Conservation (phyloP, 2,797 vertebrate genomes). For the Tokudaia tokunoshimensis region DNA sequence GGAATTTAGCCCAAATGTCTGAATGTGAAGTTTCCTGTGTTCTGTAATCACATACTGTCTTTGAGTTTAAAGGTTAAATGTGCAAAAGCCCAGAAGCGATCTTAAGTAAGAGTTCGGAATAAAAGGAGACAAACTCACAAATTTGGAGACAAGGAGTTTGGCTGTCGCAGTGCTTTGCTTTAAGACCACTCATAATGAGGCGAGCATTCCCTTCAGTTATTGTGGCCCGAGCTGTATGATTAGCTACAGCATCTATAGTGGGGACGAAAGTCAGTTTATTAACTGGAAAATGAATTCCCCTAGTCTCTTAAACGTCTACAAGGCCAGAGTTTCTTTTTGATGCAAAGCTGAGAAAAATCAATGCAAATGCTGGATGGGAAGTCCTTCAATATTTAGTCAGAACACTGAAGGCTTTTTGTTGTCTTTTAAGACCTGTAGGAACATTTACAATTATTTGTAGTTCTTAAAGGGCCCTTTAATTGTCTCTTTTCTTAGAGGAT, state of each 20-base stretch:
- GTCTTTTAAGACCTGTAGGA: constrained; percentile 47
- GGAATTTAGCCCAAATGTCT: constrained; percentile 80
- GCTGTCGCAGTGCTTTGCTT: constrained; percentile 55
- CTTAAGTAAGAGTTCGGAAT: constrained; percentile 79
- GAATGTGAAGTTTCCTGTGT: constrained; percentile 82
- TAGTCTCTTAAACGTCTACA: constrained; percentile 41
- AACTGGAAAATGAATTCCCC: constrained; percentile 66
- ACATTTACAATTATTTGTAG: not conserved
- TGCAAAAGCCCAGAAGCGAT: constrained; percentile 69
- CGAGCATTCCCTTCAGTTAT: constrained; percentile 72
- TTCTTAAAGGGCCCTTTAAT: constrained; percentile 52
- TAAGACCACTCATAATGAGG: constrained; percentile 71
- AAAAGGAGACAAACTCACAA: constrained; percentile 56
- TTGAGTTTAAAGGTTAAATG: constrained; percentile 71
- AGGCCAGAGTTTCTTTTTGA: constrained; percentile 64
- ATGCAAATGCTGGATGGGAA: constrained; percentile 18
- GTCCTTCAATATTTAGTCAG: constrained; percentile 43
- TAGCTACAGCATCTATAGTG: constrained; percentile 68
- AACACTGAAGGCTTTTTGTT: constrained; percentile 32
- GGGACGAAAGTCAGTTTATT: constrained; percentile 66
- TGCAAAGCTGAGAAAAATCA: constrained; percentile 69
- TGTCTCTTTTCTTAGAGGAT: constrained; percentile 66
- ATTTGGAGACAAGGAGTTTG: constrained; percentile 68
- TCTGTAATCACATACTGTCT: constrained; percentile 78
- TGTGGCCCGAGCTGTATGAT: constrained; percentile 36